Evolutionary conservation across 2,113 vertebrate genomes (phyloP).

Genomic region (Tauraco erythrolophus): DNA sequence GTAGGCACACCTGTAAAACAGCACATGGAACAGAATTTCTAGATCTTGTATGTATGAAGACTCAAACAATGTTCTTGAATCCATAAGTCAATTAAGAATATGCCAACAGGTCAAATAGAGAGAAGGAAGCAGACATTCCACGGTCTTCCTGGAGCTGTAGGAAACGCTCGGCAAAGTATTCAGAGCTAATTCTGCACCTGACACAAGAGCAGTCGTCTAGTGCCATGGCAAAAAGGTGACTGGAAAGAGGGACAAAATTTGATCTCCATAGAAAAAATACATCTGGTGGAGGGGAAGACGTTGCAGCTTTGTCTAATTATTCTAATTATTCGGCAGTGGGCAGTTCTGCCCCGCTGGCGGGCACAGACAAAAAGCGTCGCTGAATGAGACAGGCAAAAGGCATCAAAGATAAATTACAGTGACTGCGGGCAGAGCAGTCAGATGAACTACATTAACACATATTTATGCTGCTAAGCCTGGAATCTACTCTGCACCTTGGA

Average conservation of each 20-base stretch:
- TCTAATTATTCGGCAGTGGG: not conserved
- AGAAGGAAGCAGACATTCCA: not conserved
- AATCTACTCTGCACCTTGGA: not conserved
- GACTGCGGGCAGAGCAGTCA: not conserved
- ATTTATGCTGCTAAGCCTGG: not conserved
- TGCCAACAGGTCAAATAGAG: not conserved
- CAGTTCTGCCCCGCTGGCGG: not conserved
- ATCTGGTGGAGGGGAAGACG: not conserved
- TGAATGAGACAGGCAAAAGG: not conserved
- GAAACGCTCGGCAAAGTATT: not conserved
- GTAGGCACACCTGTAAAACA: not conserved
- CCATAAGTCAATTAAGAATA: not conserved
- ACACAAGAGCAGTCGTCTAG: not conserved
- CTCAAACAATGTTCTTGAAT: not conserved
- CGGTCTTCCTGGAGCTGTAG: not conserved
- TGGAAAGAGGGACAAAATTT: not conserved
- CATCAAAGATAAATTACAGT: not conserved
- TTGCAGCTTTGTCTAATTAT: not conserved
- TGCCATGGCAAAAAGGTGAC: not conserved
- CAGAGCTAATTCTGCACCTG: not conserved
- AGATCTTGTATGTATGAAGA: not conserved
- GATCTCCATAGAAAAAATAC: not conserved
- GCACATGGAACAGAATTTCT: not conserved
- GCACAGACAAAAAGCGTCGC: not conserved
- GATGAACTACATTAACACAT: not conserved